These are phyloP conservation scores for Elegia similella DNA, from an alignment of 2,888 invertebrate genomes.

Conservation along the genomic window DNA sequence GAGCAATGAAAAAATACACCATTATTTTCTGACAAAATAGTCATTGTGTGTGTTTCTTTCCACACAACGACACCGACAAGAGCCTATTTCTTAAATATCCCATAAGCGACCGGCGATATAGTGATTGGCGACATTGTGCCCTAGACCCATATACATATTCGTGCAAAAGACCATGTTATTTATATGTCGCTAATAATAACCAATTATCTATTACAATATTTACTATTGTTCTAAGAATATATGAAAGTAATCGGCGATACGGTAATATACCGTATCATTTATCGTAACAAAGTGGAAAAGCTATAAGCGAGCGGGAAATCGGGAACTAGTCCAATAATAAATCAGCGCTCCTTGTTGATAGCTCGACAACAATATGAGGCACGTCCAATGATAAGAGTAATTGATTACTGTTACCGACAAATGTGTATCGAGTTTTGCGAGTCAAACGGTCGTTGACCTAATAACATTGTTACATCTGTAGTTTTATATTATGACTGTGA, in stretches of 20 bases:
- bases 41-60: too few relatives aligned
- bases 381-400: conserved; percentile 1
- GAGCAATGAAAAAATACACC: too few relatives aligned
- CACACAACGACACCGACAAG: too few relatives aligned
- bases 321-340: neutral
- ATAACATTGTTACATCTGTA: too few relatives aligned
- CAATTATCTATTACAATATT: neutral
- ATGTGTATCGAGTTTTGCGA: neutral
- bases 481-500: too few relatives aligned
- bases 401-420: conserved; percentile 7
- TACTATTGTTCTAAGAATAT: neutral
- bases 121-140: too few relatives aligned
- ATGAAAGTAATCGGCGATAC: neutral
- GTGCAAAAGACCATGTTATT: too few relatives aligned
- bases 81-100: too few relatives aligned
- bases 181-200: neutral
- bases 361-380: conserved; percentile 5
- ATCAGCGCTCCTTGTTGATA: conserved; percentile 1
- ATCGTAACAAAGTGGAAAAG: neutral
- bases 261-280: neutral
- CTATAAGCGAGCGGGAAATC: neutral
- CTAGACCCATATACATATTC: too few relatives aligned
- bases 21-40: too few relatives aligned
- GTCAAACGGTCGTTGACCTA: too few relatives aligned
- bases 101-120: too few relatives aligned